phyloP scores from a whole-genome alignment of 2,888 invertebrate species.

The Sinopyrophorus schimmeli region DNA sequence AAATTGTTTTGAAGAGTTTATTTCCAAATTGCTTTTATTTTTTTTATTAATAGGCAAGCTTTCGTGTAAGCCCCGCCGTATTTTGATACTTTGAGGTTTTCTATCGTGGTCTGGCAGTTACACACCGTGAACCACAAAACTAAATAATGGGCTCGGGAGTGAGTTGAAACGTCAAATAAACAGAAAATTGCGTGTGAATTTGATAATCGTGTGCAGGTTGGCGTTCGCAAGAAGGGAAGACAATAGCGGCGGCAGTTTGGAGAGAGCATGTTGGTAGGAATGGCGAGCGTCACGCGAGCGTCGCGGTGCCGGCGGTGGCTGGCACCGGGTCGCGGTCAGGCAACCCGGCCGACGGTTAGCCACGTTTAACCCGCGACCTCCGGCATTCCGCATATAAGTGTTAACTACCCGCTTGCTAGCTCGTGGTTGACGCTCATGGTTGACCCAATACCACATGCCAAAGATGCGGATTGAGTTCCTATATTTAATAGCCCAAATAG shows the following conservation, averaged over 20 bases:
- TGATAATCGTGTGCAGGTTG: constrained; percentile 19
- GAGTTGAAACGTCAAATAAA: constrained; percentile 15
- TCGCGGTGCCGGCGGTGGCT: constrained; percentile 40
- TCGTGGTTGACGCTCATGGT: constrained; percentile 33
- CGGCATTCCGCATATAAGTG: constrained; percentile 45
- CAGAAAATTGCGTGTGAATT: constrained; percentile 23
- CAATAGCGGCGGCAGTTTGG: constrained; percentile 30
- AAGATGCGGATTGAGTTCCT: constrained; percentile 32
- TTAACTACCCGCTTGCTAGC: constrained; percentile 36
- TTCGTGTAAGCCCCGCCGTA: too few species aligned
- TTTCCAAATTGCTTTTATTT: too few species aligned
- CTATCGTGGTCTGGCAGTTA: too few species aligned
- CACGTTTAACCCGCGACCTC: constrained; percentile 43
- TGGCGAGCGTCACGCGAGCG: constrained; percentile 28
- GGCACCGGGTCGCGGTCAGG: constrained; percentile 43
- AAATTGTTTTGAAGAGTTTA: too few species aligned
- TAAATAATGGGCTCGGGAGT: neutral
- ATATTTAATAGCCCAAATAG: constrained; percentile 27
- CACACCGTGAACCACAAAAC: neutral
- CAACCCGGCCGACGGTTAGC: constrained; percentile 41
- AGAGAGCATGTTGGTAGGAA: constrained; percentile 24
- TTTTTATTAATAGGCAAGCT: too few species aligned
- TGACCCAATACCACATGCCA: constrained; percentile 33
- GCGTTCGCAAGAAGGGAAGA: constrained; percentile 24
- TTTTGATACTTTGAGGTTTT: too few species aligned